Evolutionary conservation across 2,888 invertebrate species (phyloP), one percentile per base, ranked within the genome.

Genomic region (Andrena trimmerana): DNA sequence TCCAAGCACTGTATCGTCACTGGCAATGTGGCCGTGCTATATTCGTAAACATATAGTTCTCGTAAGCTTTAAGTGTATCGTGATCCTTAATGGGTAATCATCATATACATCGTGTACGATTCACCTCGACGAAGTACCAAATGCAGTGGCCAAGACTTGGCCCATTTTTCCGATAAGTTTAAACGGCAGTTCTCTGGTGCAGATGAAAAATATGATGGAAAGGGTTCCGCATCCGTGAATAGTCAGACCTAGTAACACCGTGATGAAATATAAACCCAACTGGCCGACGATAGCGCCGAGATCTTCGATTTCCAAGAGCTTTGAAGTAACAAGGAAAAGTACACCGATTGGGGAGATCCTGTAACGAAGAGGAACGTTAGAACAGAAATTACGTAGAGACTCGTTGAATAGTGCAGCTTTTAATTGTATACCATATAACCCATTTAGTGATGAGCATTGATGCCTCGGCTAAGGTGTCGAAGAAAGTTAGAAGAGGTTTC

Each of bases 391-490:
- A 42, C 16, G 5, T 5, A 16, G 16, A 5, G 42, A 5, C 42
- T 42, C 5, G 65, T 57, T 24, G 2, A 42, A 52, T 57, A 13
- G n/a, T 36, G 29, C 16, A 5, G 42, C 5, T 42, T 42, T 42
- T 5, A 42, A 42, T 42, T 81, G 24, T 88, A 95, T 94, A 98
- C 98, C 99, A 99, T 93, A 99, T 99, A 86, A 99, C 98, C 97
- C 98, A 98, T 79, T 97, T 97, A 79, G 99, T 99, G 85, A 99
- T 98, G 77, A 97, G 97, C 99, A 99, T 99, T 96, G 98, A 98
- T 33, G 98, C 98, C 91, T 99, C 98, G 27, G 98, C 98, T 16
- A 99, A 94, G 0, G 97, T 95, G 80, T 97, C 96, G 94, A 99
- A 99, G 94, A 99, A 98, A 81, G 96, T 95, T 83, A 98, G 96